Evolutionary conservation across 2,797 vertebrate species (phyloP), one percentile per base, ranked within the genome.

Genomic region (Ctenochaetus hawaiiensis): DNA sequence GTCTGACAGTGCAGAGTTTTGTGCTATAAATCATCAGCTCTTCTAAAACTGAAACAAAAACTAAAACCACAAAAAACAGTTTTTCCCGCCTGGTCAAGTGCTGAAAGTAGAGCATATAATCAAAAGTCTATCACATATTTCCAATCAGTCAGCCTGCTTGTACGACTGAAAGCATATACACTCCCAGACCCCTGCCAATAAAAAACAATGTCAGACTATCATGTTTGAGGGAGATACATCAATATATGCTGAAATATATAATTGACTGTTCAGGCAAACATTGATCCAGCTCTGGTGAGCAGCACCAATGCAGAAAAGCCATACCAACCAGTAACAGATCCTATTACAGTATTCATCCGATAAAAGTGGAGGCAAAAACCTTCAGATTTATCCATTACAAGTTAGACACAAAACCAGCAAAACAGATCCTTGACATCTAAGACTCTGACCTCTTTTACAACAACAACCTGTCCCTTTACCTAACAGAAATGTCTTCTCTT

Each of bases 241-340:
- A 78, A 83, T 86, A 84, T 23, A 23, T 65, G 14, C 44, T 75
- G 13, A 68, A 70, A 66, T 20, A 67, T 44, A 78, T 37, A 34
- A 81, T 49, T 77, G 75, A 86, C 64, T 47, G 37, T 12, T 1
- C 6, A 68, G 16, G 77, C 20, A 67, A 62, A 87, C 48, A 75
- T 76, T 43, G 66, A 52, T 59, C 8, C 22, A 66, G 17, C 43
- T 74, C 26, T 49, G 26, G 41, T 81, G 12, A 84, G 37, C 14
- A 60, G 79, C 18, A 26, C 0, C 48, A 77, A 70, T 20, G 61
- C 22, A 54, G 18, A 57, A 54, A 62, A 59, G 11, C 13, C 16
- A 39, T 0, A 48, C 14, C 7, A 43, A 26, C 51, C 8, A 34
- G 22, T 26, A 18, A 37, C 10, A 5, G 12, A 45, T 16, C 22